Conservation (phyloP, 2,888 invertebrate genomes). For the Leucania comma region DNA sequence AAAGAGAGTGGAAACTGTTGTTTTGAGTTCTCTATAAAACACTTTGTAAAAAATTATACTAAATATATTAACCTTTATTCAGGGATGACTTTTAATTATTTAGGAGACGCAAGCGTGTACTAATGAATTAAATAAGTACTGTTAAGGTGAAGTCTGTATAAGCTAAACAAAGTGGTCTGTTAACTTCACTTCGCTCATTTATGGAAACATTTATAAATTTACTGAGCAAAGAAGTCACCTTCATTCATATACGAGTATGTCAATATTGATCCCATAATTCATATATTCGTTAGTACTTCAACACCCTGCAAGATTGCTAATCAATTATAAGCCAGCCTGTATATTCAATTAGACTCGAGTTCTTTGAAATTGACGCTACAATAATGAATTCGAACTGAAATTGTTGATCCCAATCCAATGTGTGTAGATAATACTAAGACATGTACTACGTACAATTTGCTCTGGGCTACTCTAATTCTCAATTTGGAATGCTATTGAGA, state of each 20-base stretch:
- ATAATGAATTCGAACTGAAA: background rate
- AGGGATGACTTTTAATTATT: too few relatives aligned
- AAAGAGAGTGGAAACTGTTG: too few relatives aligned
- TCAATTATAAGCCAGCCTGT: background rate
- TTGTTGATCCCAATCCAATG: conserved; percentile 46
- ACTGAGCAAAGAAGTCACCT: too few relatives aligned
- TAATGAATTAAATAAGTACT: background rate
- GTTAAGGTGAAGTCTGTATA: too few relatives aligned
- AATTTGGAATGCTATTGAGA: background rate
- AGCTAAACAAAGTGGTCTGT: background rate
- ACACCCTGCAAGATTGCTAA: background rate
- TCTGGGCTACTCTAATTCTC: conserved; percentile 53
- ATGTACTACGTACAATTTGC: conserved; percentile 14
- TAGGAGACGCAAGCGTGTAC: too few relatives aligned
- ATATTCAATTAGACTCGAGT: background rate
- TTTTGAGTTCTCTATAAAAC: too few relatives aligned
- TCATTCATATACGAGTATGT: too few relatives aligned
- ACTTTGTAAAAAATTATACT: too few relatives aligned
- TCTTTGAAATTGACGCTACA: background rate
- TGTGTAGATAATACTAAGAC: conserved; percentile 20
- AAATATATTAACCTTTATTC: too few relatives aligned
- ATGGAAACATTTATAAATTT: background rate
- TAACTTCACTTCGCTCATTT: background rate
- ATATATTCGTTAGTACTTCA: background rate
- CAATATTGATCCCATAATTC: background rate